Conservation (phyloP, 2,797 vertebrate species). For the Argentina silus region DNA sequence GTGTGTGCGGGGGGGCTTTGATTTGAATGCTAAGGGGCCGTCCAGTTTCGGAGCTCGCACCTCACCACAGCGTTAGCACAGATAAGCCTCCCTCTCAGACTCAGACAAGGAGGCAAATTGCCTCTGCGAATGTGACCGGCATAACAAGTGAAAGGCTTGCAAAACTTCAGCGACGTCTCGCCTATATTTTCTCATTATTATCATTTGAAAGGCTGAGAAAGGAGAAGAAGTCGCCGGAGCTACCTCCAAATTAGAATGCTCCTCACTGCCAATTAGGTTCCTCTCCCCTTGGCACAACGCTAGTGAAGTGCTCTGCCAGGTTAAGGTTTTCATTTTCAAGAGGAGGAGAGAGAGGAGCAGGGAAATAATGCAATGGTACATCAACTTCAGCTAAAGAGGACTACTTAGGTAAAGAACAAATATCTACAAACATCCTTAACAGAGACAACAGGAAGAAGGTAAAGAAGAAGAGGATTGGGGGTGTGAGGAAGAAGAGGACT, state of each 20-base stretch:
- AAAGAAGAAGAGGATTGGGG: not conserved
- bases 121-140: constrained; percentile 69
- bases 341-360: not conserved
- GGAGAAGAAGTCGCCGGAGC: constrained; percentile 40
- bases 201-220: constrained; percentile 50
- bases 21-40: constrained; percentile 71
- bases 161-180: constrained; percentile 47
- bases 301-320: constrained; percentile 50
- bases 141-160: constrained; percentile 53
- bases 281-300: constrained; percentile 29
- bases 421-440: not conserved
- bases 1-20: constrained; percentile 32
- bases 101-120: constrained; percentile 76
- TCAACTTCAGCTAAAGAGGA: not conserved
- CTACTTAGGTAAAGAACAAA: too few species aligned
- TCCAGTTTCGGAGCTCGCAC: constrained; percentile 38
- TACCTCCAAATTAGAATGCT: constrained; percentile 64
- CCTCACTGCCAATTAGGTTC: constrained; percentile 70
- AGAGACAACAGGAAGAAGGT: not conserved
- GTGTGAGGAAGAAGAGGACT: not conserved
- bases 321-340: constrained; percentile 64
- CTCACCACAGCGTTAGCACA: constrained; percentile 62
- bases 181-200: constrained; percentile 63
- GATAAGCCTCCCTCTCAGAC: constrained; percentile 72
- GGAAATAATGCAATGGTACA: not conserved